Evolutionary conservation across 2,113 vertebrate species (phyloP).

Genomic region (Indri indri): DNA sequence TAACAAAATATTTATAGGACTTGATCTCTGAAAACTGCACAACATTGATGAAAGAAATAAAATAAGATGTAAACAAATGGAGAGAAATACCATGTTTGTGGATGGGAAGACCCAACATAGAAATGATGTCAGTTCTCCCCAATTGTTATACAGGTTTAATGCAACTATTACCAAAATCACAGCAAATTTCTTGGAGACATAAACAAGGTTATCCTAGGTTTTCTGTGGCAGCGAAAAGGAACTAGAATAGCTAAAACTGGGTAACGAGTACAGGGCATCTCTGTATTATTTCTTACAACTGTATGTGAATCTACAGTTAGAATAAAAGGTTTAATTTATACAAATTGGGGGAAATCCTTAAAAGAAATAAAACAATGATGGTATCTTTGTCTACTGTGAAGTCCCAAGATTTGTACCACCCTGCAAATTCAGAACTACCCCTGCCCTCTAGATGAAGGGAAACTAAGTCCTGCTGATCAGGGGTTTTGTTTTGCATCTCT

Average conservation of each 20-base stretch:
- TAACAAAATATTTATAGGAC: not conserved
- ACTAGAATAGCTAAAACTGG: not conserved
- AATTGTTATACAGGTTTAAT: not conserved
- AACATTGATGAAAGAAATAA: not conserved
- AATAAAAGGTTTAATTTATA: constrained; percentile 19
- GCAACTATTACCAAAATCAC: not conserved
- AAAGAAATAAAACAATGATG: not conserved
- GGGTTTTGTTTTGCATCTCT: not conserved
- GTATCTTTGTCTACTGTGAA: not conserved
- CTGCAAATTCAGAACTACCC: not conserved
- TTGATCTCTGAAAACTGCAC: not conserved
- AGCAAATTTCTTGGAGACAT: not conserved
- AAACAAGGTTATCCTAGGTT: not conserved
- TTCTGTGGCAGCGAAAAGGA: not conserved
- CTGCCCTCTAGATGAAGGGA: not conserved
- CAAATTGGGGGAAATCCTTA: not conserved
- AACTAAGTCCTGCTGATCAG: not conserved
- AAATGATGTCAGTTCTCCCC: not conserved
- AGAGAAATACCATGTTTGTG: not conserved
- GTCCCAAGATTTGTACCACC: not conserved
- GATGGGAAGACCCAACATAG: not conserved
- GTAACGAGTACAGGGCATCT: not conserved
- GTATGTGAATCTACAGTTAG: not conserved
- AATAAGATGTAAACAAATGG: not conserved
- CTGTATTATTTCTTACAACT: not conserved